Evolutionary conservation across 2,888 invertebrate genomes (phyloP).

Genomic region (Macrosoma leucophasiata): DNA sequence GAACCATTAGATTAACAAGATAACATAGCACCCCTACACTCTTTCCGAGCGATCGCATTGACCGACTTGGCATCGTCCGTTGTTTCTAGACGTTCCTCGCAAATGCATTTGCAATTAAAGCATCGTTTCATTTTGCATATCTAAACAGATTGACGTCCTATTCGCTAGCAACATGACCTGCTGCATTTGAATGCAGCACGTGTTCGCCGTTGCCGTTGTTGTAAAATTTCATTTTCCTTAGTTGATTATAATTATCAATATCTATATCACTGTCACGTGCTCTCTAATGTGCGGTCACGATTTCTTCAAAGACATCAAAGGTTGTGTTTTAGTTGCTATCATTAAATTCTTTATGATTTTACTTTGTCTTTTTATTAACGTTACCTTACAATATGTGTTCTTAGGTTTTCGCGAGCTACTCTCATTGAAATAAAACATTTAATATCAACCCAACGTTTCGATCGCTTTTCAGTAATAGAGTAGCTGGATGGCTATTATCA

Average conservation of each 20-base stretch:
- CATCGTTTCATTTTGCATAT: conserved; percentile 48
- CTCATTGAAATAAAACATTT: no score
- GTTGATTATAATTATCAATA: conserved; percentile 26
- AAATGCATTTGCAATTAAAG: conserved; percentile 49
- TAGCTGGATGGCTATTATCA: no score
- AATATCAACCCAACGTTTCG: no score
- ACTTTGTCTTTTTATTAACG: no score
- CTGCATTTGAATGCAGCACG: conserved; percentile 37
- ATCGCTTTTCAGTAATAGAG: no score
- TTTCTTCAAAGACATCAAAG: conserved; percentile 16
- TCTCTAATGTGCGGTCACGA: conserved; percentile 13
- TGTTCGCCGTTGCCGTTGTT: conserved; percentile 28
- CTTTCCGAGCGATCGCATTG: conserved; percentile 39
- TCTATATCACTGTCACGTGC: conserved; percentile 19
- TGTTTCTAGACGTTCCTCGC: conserved; percentile 38
- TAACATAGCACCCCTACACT: conserved; percentile 24
- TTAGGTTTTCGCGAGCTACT: no score
- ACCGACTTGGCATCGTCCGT: conserved; percentile 40
- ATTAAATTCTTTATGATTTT: no score
- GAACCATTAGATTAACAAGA: no score
- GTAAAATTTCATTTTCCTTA: conserved; percentile 38
- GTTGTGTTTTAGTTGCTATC: no score
- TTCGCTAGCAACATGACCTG: conserved; percentile 37
- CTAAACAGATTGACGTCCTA: conserved; percentile 45
- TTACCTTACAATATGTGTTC: no score